Evolutionary conservation across 1,140 invertebrate genomes (phyloP), one percentile per base, ranked within the genome.

Genomic region (Physella acuta): DNA sequence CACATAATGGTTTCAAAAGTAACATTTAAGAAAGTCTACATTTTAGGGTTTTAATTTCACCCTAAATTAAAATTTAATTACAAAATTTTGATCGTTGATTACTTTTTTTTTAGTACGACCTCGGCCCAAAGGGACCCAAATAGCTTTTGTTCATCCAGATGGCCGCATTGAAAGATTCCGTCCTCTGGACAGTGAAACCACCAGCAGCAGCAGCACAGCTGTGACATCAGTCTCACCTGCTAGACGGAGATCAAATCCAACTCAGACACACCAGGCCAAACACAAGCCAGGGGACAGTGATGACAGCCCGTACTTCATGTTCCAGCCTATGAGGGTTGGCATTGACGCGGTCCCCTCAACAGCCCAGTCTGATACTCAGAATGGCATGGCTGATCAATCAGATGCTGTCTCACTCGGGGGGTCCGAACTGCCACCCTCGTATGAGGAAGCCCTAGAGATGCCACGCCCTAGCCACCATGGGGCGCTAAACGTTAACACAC

Each of bases 381-480:
- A n/a, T n/a, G n/a, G n/a, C n/a, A 36, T 31, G 28, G 33, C n/a
- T 14, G 52, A 37, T 24, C 0, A 26, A 24, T 31, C n/a, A 16
- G 64, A 55, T 24, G 39, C 30, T 1, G 31, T 55, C 2, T 66
- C 64, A 11, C 24, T 59, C 11, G 68, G 59, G 37, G 68, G 68
- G 11, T 68, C 60, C 24, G 72, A 73, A 0, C 51, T 68, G 16
- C 73, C 73, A 0, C 73, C 73, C n/a, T 71, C 73, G 31, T 74
- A 74, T 59, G 73, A 74, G 33, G 73, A 74, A 67, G 73, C 73
- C 55, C 56, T 74, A 34, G 55, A 71, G 2, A 71, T 74, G 73
- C 73, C 73, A 61, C 31, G 39, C 39, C 39, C 39, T 11, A 44
- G 39, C 20, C n/a, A n/a, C n/a, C n/a, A n/a, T n/a, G n/a, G n/a